Conservation (phyloP, 2,888 invertebrate genomes). For the Dryadula phaetusa region DNA sequence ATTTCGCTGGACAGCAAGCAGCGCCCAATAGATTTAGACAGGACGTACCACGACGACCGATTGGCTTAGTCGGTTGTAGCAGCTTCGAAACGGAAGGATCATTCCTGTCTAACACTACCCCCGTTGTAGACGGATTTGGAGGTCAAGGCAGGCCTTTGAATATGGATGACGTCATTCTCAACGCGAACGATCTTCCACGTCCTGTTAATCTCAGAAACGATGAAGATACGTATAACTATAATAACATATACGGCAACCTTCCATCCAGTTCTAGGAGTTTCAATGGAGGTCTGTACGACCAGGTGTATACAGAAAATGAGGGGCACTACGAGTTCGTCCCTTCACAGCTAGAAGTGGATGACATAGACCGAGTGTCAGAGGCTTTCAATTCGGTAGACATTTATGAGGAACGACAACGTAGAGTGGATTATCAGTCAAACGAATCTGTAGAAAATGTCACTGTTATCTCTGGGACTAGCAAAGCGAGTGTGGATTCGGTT, state of each 20-base stretch:
- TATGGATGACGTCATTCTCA: constrained; percentile 72
- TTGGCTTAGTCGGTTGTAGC: constrained; percentile 73
- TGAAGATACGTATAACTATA: constrained; percentile 81
- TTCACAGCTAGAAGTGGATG: constrained; percentile 62
- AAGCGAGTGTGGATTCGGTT: constrained; percentile 80
- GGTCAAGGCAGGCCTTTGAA: constrained; percentile 78
- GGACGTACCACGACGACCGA: constrained; percentile 69
- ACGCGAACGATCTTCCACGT: constrained; percentile 68
- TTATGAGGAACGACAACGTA: constrained; percentile 67
- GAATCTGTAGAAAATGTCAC: constrained; percentile 85
- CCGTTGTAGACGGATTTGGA: constrained; percentile 79
- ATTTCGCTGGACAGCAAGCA: constrained; percentile 84
- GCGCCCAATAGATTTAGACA: constrained; percentile 65
- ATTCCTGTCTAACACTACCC: constrained; percentile 78
- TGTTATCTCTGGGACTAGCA: constrained; percentile 71
- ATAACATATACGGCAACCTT: constrained; percentile 70
- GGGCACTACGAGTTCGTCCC: constrained; percentile 75
- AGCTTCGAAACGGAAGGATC: constrained; percentile 77
- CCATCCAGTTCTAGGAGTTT: constrained; percentile 63
- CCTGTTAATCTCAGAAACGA: constrained; percentile 65
- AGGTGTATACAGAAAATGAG: constrained; percentile 76
- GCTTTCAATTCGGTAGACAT: constrained; percentile 76
- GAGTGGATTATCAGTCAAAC: constrained; percentile 65
- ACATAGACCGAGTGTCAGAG: constrained; percentile 66
- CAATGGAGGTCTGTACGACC: constrained; percentile 74